phyloP scores from a whole-genome alignment of 1,140 invertebrate genomes.

The Onthophagus taurus region DNA sequence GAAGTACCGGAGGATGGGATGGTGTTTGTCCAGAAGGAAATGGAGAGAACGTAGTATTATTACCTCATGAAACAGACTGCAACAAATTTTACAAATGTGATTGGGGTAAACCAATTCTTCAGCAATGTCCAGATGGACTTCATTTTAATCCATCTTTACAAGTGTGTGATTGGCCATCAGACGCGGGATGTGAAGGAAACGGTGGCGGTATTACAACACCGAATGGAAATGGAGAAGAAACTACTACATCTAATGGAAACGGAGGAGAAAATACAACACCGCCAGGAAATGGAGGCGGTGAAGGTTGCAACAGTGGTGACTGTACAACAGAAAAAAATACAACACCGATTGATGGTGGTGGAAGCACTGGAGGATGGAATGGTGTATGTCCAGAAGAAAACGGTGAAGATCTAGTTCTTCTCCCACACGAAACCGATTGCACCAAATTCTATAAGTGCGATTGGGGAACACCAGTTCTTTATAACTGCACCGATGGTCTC shows the following conservation, averaged over 20 bases:
- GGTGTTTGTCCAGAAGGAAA: background rate
- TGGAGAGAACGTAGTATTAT: background rate
- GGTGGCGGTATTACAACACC: no score
- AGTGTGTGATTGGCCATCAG: slow-evolving; percentile 4
- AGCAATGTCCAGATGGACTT: slow-evolving; percentile 2
- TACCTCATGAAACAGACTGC: slow-evolving; percentile 2
- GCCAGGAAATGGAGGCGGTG: no score
- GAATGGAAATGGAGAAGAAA: no score
- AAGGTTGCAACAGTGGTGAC: no score
- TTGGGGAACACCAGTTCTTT: background rate
- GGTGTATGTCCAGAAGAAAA: background rate
- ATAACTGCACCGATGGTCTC: slow-evolving; percentile 1
- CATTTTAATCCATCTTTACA: slow-evolving; percentile 3
- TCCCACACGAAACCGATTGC: slow-evolving; percentile 1
- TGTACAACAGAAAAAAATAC: no score
- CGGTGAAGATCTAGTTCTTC: background rate
- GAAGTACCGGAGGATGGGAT: no score
- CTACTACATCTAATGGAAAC: no score
- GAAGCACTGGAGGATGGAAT: no score
- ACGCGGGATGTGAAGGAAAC: background rate
- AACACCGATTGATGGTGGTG: no score
- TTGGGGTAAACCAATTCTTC: background rate
- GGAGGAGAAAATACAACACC: no score
- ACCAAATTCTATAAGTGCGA: slow-evolving; percentile 10
- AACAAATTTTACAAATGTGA: slow-evolving; percentile 9